phyloP scores from a whole-genome alignment of 2,888 invertebrate genomes.

The Cataglyphis livida region DNA sequence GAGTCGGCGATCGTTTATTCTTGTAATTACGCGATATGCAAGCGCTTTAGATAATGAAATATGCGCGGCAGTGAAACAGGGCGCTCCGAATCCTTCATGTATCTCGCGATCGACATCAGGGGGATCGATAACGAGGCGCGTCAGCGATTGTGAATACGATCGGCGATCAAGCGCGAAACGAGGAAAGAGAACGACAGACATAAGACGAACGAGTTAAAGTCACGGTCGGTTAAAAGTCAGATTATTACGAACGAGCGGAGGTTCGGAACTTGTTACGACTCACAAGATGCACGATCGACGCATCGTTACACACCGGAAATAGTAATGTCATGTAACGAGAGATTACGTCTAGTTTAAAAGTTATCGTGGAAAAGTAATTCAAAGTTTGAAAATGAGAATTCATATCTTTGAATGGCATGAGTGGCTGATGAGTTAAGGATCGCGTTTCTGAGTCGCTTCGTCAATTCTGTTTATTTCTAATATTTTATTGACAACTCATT shows the following conservation, averaged over 20 bases:
- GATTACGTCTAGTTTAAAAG: constrained; percentile 30
- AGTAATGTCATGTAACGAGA: constrained; percentile 17
- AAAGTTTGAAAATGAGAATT: constrained; percentile 14
- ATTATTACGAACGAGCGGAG: constrained; percentile 10
- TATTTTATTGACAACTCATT: constrained; percentile 36
- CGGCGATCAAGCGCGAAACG: constrained; percentile 33
- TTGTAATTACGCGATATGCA: constrained; percentile 50
- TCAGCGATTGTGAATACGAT: constrained; percentile 23
- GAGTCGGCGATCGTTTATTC: constrained; percentile 65
- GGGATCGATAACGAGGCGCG: constrained; percentile 29
- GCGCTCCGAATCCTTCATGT: constrained; percentile 8
- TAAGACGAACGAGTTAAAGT: constrained; percentile 11
- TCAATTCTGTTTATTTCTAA: constrained; percentile 13
- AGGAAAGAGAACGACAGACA: not conserved
- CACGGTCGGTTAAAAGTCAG: constrained; percentile 1
- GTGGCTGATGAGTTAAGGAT: constrained; percentile 27
- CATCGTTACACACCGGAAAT: constrained; percentile 44
- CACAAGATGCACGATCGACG: constrained; percentile 30
- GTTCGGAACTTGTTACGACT: constrained; percentile 21
- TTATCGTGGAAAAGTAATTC: not conserved
- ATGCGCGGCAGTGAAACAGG: constrained; percentile 34
- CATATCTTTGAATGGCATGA: not conserved
- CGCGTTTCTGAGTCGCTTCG: constrained; percentile 18
- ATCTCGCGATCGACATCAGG: not conserved
- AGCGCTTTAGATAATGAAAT: constrained; percentile 51